Evolutionary conservation across 2,888 invertebrate genomes (phyloP).

Genomic region (Acronicta psi): DNA sequence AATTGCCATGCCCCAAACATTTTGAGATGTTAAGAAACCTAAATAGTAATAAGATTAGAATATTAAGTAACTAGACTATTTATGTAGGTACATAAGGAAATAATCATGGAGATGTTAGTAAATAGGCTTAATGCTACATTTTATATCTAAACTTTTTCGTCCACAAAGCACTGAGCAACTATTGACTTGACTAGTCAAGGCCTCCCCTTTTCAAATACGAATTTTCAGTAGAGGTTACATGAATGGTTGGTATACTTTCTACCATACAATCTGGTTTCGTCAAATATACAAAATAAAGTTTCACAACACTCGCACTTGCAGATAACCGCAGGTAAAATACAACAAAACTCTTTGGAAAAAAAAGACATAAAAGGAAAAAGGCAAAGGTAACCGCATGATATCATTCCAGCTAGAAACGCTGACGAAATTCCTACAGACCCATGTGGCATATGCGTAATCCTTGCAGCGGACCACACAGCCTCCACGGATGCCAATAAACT

Average conservation of each 20-base stretch:
- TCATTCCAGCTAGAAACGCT: conserved; percentile 61
- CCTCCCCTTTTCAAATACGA: no score
- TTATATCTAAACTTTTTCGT: no score
- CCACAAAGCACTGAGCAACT: no score
- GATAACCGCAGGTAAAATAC: background rate
- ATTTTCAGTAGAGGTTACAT: background rate
- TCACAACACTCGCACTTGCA: background rate
- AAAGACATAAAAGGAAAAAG: conserved; percentile 15
- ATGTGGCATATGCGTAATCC: conserved; percentile 90
- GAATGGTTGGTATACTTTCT: background rate
- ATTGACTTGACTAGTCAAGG: no score
- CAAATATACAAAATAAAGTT: background rate
- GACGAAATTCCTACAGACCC: conserved; percentile 89
- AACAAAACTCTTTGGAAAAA: conserved; percentile 3
- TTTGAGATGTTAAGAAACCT: no score
- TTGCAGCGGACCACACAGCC: conserved; percentile 87
- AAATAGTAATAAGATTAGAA: no score
- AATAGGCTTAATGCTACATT: no score
- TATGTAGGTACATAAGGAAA: no score
- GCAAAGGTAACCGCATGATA: conserved; percentile 39
- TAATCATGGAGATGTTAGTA: no score
- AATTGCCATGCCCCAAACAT: no score
- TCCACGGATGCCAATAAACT: conserved; percentile 87
- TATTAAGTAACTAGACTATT: no score
- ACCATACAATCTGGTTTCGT: background rate